These are phyloP conservation scores for Ailuropoda melanoleuca DNA, from an alignment of 2,113 vertebrate species.

Conservation along the genomic window DNA sequence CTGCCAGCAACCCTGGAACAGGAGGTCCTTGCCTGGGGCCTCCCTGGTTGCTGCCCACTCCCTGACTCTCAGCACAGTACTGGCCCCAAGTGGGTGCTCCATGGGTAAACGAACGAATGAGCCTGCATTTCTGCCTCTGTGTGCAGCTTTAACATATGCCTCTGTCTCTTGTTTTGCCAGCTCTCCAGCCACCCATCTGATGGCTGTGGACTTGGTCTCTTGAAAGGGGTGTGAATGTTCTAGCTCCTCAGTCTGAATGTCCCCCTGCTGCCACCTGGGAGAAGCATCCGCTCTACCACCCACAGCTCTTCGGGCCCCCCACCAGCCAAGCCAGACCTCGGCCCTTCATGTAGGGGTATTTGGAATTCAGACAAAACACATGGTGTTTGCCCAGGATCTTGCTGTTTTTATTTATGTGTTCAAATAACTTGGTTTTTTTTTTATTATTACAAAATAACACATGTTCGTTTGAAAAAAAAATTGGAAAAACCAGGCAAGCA, in stretches of 20 bases:
- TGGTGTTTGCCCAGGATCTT: constrained; percentile 55
- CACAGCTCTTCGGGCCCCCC: not conserved
- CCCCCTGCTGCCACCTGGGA: not conserved
- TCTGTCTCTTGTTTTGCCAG: not conserved
- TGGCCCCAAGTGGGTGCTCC: not conserved
- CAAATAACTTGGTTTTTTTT: constrained; percentile 69
- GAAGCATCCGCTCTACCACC: not conserved
- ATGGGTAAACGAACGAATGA: not conserved
- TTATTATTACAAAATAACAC: constrained; percentile 71
- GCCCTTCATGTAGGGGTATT: not conserved
- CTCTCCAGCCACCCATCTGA: not conserved
- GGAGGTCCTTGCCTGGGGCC: not conserved
- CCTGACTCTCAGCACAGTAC: not conserved
- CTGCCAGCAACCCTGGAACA: not conserved
- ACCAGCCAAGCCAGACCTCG: not conserved
- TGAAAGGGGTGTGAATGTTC: not conserved
- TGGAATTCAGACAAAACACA: constrained; percentile 68
- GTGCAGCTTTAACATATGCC: not conserved
- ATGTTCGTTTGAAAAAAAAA: constrained; percentile 56
- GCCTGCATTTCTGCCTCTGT: not conserved
- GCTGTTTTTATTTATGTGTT: constrained; percentile 72
- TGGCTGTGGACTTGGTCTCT: not conserved
- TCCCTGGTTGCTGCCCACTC: not conserved
- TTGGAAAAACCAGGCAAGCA: constrained; percentile 48
- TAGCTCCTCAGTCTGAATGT: not conserved